Base-by-base conservation (phyloP, 2,888 invertebrate genomes). In the Drosophila limbata region DNA sequence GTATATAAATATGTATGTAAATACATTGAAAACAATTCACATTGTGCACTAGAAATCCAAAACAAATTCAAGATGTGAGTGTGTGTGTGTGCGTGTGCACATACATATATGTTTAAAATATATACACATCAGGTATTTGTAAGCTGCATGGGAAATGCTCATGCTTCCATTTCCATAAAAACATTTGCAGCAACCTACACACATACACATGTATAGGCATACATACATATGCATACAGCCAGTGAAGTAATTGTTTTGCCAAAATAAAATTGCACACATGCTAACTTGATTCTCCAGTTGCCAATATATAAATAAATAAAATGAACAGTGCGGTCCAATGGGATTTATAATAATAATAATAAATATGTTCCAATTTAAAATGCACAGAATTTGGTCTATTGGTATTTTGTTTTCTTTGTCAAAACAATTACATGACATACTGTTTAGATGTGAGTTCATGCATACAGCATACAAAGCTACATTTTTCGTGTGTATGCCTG, bases 401-500 rank as follows among this genome's bases (percentile, higher is more conserved):
- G 25, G 25, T 25, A 25, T 28, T 28, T 37, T n/a, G 37, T 37
- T n/a, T 35, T 13, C 33, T 35, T 35, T 37, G 37, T 37, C 37
- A 37, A 37, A 37, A 37, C n/a, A 37, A 37, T 37, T n/a, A 37
- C n/a, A 8, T 37, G 37, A 3, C 37, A 8, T 37, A 37, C 37
- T 35, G 9, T 19, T 35, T 8, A 11, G 33, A 21, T 28, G 5
- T 9, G 15, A 19, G 5, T 21, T 10, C 28, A 61, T 33, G 13
- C n/a, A 33, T 21, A 21, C 10, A 51, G 33, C 21, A 17, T 17
- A 42, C 13, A 57, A 57, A 52, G 33, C 50, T 35, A 40, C 39
- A 48, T 57, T 44, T 71, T 61, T 71, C 33, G 42, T 69, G 69
- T 66, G 60, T 73, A 72, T 73, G 57, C 66, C 28, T 61, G 17